A percentile compares a stretch with the other conserved stretches of the same genome.
These are phyloP conservation scores for Remorina albescens DNA, from an alignment of 2,797 vertebrate genomes.

Conservation along the genomic window DNA sequence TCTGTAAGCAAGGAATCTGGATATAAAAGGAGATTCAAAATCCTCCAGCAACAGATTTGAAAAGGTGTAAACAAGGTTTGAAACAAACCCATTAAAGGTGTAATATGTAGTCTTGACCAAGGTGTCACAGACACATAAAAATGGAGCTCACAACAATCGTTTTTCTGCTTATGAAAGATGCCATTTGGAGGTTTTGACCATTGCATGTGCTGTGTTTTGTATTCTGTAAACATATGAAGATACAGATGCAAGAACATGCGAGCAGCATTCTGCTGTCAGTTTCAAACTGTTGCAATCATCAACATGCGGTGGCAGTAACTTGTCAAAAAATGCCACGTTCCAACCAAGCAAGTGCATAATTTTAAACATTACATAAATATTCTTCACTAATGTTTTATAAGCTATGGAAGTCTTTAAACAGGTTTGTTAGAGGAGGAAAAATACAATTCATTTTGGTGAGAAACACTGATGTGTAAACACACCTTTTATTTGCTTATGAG, in stretches of 20 bases:
- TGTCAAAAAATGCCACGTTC: background rate
- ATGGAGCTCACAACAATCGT: background rate
- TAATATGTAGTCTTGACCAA: slow-evolving; percentile 4
- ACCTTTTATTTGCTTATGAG: no score
- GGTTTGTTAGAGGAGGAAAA: background rate
- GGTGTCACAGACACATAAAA: background rate
- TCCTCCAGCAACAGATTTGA: slow-evolving; percentile 17
- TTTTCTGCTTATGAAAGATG: background rate
- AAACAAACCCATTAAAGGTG: slow-evolving; percentile 16
- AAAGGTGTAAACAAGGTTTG: slow-evolving; percentile 14
- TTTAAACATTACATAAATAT: background rate
- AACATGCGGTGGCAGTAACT: background rate
- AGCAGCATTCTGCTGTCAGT: background rate
- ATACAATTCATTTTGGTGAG: no score
- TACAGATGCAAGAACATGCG: background rate
- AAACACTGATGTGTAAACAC: no score
- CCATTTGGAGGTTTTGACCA: background rate
- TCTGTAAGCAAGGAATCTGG: slow-evolving; percentile 24
- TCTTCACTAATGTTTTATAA: background rate
- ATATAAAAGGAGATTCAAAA: slow-evolving; percentile 35
- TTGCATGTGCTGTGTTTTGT: background rate
- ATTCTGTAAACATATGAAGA: background rate
- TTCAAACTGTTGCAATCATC: background rate
- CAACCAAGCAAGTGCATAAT: background rate
- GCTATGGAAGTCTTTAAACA: background rate